A percentile compares a stretch with the other conserved stretches of the same genome.
Conservation (phyloP, 1,140 invertebrate genomes). For the Trichonephila inaurata region DNA sequence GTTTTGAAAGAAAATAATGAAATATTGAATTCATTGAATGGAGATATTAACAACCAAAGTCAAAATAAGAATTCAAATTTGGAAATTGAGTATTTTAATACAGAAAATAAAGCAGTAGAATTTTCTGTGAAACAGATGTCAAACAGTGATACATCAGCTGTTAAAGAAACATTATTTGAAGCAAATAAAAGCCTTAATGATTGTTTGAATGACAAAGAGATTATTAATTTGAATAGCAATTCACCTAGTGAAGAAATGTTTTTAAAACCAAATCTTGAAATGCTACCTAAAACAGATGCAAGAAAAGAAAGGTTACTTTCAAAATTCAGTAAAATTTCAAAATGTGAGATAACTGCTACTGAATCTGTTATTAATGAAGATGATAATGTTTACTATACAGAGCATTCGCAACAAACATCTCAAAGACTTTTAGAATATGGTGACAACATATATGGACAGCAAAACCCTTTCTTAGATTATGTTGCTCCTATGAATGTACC, state of each 20-base stretch:
- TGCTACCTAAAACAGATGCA: not conserved
- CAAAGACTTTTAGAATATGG: constrained; percentile 55
- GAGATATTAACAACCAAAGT: not conserved
- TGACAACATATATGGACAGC: not conserved
- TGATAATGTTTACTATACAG: constrained; percentile 43
- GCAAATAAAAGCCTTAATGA: not conserved
- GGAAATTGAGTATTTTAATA: not conserved
- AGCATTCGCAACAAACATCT: constrained; percentile 69
- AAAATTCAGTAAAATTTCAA: not conserved
- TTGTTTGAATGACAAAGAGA: not conserved
- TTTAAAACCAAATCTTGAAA: not conserved
- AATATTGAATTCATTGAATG: not conserved
- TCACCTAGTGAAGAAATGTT: not conserved
- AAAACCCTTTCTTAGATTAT: not conserved
- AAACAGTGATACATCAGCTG: not conserved
- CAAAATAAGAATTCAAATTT: not conserved
- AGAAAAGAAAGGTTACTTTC: not conserved
- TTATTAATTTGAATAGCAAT: not conserved
- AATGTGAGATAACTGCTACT: not conserved
- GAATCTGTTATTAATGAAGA: constrained; percentile 13
- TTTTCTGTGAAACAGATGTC: not conserved
- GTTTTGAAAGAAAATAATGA: not conserved
- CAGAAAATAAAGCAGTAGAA: not conserved
- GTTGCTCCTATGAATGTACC: not conserved
- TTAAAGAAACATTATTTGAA: not conserved